Evolutionary conservation across 2,113 vertebrate genomes (phyloP), one percentile per base, ranked within the genome.

Genomic region (Trogon surrucura): DNA sequence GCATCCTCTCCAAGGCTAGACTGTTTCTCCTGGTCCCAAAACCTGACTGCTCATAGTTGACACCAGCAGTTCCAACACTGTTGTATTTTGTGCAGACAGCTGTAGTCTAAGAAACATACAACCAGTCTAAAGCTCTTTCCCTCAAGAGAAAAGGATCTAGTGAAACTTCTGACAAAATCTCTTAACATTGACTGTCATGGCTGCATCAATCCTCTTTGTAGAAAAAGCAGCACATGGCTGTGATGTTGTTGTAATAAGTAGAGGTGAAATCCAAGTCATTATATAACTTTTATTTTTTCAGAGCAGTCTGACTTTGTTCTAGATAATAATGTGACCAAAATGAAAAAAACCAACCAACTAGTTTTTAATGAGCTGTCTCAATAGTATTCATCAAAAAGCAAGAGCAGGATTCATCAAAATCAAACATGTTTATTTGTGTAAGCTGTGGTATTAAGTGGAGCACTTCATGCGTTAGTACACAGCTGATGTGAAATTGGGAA

Each of bases 341-440:
- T 64, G 58, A 30, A 81, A 71, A 82, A 65, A 50, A 9, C 23
- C 9, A 41, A 41, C 10, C 41, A 41, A 41, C 41, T 66, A 51
- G 22, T 48, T 97, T 97, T 95, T 96, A 96, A 96, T 96, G 93
- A 96, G 94, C 91, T 96, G 85, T 94, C 88, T 96, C 89, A 60
- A 85, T 88, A 91, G 89, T 94, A 95, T 91, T 96, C 92, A 96
- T 96, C 85, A 96, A 96, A 96, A 96, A 94, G 48, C 71, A 80
- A 91, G 51, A 6, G 3, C 60, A 93, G 64, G 38, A 66, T 91
- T 94, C 91, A 97, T 91, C 79, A 91, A 93, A 96, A 95, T 91
- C 89, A 95, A 93, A 88, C 62, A 91, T 65, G 79, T 93, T 96
- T 96, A 80, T 96, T 93, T 94, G 90, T 90, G 26, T 74, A 91